Conservation (phyloP, 2,797 vertebrate species). For the Sebastes paucispinis region DNA sequence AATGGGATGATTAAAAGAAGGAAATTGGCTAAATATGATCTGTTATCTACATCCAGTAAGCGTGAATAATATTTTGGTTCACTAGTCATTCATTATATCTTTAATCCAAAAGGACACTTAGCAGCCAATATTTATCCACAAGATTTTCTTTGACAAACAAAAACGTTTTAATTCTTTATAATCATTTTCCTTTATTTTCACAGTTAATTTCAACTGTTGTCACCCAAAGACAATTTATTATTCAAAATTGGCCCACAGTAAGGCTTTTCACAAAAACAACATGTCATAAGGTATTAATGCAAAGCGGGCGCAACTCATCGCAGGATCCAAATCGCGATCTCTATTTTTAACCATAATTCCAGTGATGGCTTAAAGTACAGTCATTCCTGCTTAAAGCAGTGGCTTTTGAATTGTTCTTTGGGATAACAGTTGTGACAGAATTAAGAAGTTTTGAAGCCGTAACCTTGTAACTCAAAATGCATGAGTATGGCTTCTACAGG, state of each 20-base stretch:
- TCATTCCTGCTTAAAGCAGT: constrained; percentile 39
- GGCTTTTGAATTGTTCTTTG: constrained; percentile 55
- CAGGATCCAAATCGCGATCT: constrained; percentile 32
- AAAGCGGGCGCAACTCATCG: constrained; percentile 38
- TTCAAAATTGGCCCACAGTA: constrained; percentile 41
- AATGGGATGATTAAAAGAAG: not conserved
- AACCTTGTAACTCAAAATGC: constrained; percentile 55
- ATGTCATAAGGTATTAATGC: constrained; percentile 62
- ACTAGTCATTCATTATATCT: not conserved
- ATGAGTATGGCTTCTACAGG: constrained; percentile 30
- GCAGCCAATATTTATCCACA: not conserved
- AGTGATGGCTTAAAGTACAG: constrained; percentile 18
- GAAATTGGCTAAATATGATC: not conserved
- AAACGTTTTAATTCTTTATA: not conserved
- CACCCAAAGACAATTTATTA: constrained; percentile 26
- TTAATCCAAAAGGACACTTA: constrained; percentile 4
- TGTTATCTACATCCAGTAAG: not conserved
- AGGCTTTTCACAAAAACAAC: constrained; percentile 55
- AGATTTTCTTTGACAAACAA: constrained; percentile 1
- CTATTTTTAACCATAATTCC: constrained; percentile 62
- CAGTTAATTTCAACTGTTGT: constrained; percentile 27
- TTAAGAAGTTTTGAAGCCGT: constrained; percentile 52
- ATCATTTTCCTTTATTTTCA: not conserved
- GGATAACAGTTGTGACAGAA: constrained; percentile 63
- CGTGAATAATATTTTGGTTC: constrained; percentile 24